Percentiles rank a stretch among this genome's conserved stretches.
Evolutionary conservation across 1,140 invertebrate species (phyloP).

Genomic region (Antheraea pernyi): DNA sequence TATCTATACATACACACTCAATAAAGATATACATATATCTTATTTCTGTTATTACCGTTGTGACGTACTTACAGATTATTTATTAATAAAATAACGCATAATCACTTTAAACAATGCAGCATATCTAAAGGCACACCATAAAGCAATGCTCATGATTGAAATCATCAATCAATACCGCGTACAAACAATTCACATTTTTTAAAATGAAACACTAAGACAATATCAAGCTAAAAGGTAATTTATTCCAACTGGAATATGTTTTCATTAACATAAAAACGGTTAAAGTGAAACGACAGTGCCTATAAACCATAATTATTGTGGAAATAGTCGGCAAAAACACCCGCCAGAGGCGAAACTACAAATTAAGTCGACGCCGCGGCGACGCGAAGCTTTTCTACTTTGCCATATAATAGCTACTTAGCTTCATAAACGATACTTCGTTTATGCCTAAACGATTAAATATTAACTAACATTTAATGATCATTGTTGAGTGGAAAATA

Average conservation of each 20-base stretch:
- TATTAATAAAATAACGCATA: too few species aligned
- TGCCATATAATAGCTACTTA: slow-evolving; percentile 34
- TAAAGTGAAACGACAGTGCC: slow-evolving; percentile 12
- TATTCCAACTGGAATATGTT: slow-evolving; percentile 18
- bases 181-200: background rate
- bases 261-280: slow-evolving; percentile 18
- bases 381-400: slow-evolving; percentile 21
- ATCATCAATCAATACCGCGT: too few species aligned
- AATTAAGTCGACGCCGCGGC: slow-evolving; percentile 30
- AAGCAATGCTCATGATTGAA: too few species aligned
- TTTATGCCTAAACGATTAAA: too few species aligned
- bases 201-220: background rate
- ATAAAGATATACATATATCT: too few species aligned
- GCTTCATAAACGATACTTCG: slow-evolving; percentile 9
- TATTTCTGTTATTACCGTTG: too few species aligned
- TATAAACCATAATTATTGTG: slow-evolving; percentile 32
- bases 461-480: too few species aligned
- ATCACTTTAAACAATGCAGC: too few species aligned
- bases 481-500: too few species aligned
- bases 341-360: slow-evolving; percentile 31
- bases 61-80: too few species aligned
- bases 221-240: background rate
- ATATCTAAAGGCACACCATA: too few species aligned
- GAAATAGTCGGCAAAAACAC: slow-evolving; percentile 25
- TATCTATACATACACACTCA: too few species aligned